phyloP scores from a whole-genome alignment of 2,888 invertebrate genomes.

The Deilephila elpenor region DNA sequence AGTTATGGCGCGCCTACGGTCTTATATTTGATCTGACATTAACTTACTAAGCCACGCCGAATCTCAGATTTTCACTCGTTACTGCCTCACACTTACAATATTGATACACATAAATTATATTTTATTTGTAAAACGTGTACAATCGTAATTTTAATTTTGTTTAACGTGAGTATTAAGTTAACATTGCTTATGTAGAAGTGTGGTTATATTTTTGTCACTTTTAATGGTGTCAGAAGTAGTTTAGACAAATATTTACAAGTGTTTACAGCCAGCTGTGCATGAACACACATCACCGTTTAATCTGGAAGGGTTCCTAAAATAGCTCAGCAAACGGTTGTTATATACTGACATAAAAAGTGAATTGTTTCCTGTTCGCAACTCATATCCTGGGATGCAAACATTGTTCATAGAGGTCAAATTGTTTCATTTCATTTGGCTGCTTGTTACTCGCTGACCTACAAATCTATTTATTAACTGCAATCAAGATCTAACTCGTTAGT shows the following conservation, averaged over 20 bases:
- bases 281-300: conserved; percentile 41
- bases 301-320: conserved; percentile 44
- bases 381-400: conserved; percentile 40
- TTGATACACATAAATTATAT: conserved; percentile 5
- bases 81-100: conserved; percentile 34
- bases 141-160: conserved; percentile 3
- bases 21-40: conserved; percentile 67
- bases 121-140: conserved; percentile 21
- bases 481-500: conserved; percentile 1
- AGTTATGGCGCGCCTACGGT: conserved; percentile 71
- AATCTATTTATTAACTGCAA: conserved; percentile 5
- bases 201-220: background rate
- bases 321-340: conserved; percentile 41
- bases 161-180: background rate
- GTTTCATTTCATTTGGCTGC: background rate
- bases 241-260: conserved; percentile 45
- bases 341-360: conserved; percentile 32
- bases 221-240: conserved; percentile 19
- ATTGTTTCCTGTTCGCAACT: conserved; percentile 37
- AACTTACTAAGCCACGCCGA: conserved; percentile 61
- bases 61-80: conserved; percentile 62
- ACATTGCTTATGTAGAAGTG: background rate
- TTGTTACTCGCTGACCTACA: conserved; percentile 9
- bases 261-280: conserved; percentile 40
- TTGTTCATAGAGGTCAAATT: conserved; percentile 13